phyloP scores from a whole-genome alignment of 2,797 vertebrate species.

The Platalea minor region DNA sequence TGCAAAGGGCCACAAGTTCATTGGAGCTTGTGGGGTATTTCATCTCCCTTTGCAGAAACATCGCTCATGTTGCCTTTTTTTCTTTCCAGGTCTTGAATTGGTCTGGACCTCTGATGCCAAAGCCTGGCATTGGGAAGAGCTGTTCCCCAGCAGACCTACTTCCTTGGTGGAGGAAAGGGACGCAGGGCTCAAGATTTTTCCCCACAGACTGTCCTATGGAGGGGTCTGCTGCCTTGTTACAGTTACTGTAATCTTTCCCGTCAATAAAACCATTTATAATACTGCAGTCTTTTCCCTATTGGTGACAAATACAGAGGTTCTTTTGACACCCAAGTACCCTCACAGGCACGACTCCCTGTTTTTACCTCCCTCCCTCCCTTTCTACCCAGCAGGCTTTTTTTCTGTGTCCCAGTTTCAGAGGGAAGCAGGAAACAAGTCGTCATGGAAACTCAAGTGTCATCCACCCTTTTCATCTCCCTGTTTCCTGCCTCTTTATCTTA shows the following conservation, averaged over 20 bases:
- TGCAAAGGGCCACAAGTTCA: background rate
- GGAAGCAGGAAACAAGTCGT: background rate
- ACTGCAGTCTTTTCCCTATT: background rate
- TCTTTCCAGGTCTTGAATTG: slow-evolving; percentile 3
- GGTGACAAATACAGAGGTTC: background rate
- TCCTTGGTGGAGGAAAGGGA: background rate
- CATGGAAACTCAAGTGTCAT: background rate
- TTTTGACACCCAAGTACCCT: background rate
- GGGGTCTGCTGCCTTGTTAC: background rate
- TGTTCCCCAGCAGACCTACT: background rate
- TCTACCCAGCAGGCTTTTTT: background rate
- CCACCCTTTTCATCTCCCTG: slow-evolving; percentile 4
- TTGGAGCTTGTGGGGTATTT: background rate
- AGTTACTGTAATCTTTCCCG: background rate
- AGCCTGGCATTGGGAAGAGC: background rate
- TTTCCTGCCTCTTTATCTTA: slow-evolving; percentile 21
- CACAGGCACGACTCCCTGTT: background rate
- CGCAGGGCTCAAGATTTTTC: background rate
- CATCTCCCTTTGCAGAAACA: background rate
- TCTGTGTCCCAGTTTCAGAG: background rate
- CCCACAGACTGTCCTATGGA: background rate
- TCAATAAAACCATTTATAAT: slow-evolving; percentile 31
- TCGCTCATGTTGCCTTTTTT: background rate
- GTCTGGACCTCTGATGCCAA: background rate
- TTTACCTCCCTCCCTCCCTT: background rate